These are phyloP conservation scores for Kobus ellipsiprymnus DNA, from an alignment of 2,113 vertebrate species.

Conservation along the genomic window DNA sequence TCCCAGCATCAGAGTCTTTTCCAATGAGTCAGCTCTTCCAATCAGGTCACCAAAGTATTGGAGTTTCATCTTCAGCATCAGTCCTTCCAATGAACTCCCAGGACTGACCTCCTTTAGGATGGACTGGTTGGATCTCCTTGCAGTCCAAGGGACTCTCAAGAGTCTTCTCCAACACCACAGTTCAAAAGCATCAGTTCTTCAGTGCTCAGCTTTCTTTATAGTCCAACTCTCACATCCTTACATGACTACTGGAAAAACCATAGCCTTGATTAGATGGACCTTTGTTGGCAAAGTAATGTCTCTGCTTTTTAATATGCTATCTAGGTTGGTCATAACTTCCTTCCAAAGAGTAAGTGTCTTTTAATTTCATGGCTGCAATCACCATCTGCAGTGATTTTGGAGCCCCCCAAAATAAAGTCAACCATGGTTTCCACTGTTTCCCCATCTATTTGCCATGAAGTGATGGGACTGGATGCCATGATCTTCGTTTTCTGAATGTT, in stretches of 20 bases:
- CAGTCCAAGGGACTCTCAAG: not conserved
- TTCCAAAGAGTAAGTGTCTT: accelerated
- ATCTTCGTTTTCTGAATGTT: not conserved
- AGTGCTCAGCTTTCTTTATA: not conserved
- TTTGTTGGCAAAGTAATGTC: not conserved
- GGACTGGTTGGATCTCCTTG: not conserved
- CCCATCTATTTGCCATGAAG: not conserved
- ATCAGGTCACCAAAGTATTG: not conserved
- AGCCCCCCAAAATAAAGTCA: not conserved
- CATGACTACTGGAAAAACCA: not conserved
- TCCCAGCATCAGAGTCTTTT: not conserved
- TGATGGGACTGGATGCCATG: not conserved
- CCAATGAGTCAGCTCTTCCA: not conserved
- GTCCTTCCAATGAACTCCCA: not conserved
- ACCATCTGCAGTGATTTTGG: not conserved
- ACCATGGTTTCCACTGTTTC: not conserved
- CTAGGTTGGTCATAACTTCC: not conserved
- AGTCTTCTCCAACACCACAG: not conserved
- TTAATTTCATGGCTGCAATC: not conserved
- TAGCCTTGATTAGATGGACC: not conserved
- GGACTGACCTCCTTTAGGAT: not conserved
- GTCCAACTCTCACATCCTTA: not conserved
- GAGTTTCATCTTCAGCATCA: not conserved
- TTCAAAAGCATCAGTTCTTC: not conserved
- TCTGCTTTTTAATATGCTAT: not conserved